These are phyloP conservation scores for Setophaga petechia DNA, from an alignment of 2,113 vertebrate species.

Conservation along the genomic window DNA sequence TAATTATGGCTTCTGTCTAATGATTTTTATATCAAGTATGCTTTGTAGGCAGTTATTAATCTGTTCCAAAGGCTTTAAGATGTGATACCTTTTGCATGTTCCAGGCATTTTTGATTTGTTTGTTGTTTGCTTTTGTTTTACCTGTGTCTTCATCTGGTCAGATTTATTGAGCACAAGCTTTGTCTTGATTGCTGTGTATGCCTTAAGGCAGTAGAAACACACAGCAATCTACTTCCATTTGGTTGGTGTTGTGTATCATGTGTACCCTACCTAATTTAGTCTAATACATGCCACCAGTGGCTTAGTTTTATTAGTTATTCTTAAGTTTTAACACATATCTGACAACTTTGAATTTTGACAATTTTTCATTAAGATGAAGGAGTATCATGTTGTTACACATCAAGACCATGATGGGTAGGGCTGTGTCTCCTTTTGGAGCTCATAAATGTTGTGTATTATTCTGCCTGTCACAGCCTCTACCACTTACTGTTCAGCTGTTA, in stretches of 20 bases:
- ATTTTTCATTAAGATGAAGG: background rate
- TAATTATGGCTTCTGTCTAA: background rate
- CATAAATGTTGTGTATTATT: background rate
- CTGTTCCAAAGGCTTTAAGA: background rate
- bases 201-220: background rate
- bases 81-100: background rate
- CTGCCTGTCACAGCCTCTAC: background rate
- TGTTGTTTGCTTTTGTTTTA: background rate
- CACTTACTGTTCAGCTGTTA: background rate
- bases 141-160: background rate
- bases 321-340: background rate
- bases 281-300: background rate
- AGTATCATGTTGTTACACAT: background rate
- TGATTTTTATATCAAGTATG: background rate
- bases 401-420: accelerated
- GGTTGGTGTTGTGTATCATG: background rate
- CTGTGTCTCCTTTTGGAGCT: background rate
- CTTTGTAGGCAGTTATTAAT: background rate
- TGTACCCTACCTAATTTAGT: background rate
- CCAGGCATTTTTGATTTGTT: background rate
- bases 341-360: background rate
- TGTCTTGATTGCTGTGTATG: background rate
- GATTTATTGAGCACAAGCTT: background rate
- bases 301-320: background rate
- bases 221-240: background rate